Evolutionary conservation across 2,888 invertebrate genomes (phyloP).

Genomic region (Odontomyia ornata): DNA sequence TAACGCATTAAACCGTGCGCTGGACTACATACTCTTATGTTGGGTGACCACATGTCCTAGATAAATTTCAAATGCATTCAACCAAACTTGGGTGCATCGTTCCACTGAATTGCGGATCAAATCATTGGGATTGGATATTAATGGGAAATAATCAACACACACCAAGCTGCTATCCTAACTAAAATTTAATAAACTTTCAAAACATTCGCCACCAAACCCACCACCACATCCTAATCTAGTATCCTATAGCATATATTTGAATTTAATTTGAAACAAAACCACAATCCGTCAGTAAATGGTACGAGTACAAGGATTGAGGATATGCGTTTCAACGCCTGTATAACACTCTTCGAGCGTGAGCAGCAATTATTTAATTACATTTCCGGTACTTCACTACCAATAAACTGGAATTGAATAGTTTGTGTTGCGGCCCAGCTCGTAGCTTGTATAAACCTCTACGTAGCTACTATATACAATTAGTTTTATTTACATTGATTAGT

Average conservation of each 20-base stretch:
- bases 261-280: constrained; percentile 33
- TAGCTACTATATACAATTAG: constrained; percentile 24
- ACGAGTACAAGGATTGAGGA: not conserved
- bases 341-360: not conserved
- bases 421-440: constrained; percentile 2
- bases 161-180: not conserved
- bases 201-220: not conserved
- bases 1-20: no score
- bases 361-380: constrained; percentile 34
- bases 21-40: not conserved
- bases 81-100: not conserved
- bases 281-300: constrained; percentile 14
- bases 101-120: not conserved
- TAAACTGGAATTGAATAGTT: constrained; percentile 36
- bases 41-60: not conserved
- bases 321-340: not conserved
- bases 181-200: constrained; percentile 23
- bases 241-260: constrained; percentile 20
- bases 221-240: constrained; percentile 14
- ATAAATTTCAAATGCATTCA: constrained; percentile 4
- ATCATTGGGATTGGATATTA: not conserved
- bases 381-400: not conserved
- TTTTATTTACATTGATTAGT: constrained; percentile 29
- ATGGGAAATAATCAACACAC: constrained; percentile 12
- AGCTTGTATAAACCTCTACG: not conserved